Evolutionary conservation across 2,113 vertebrate genomes (phyloP).

Genomic region (Sialia sialis): DNA sequence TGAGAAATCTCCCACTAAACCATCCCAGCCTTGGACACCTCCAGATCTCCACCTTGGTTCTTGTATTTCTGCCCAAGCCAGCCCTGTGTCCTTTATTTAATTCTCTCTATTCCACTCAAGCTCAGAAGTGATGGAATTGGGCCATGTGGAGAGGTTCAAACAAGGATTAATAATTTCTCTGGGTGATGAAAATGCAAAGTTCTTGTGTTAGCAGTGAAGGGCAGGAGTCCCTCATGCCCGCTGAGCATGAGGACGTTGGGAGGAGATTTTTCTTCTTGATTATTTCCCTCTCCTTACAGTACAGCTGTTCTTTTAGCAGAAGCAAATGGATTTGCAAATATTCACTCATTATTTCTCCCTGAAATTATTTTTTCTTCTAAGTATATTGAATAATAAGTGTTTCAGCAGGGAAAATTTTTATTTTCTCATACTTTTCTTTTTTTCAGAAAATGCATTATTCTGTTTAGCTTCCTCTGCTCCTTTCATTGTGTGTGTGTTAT

Average conservation of each 20-base stretch:
- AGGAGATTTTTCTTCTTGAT: neutral
- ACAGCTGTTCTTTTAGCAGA: slow-evolving; percentile 5
- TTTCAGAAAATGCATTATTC: neutral
- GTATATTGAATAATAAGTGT: neutral
- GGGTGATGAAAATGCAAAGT: neutral
- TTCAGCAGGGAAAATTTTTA: neutral
- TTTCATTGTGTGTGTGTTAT: neutral
- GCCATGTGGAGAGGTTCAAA: neutral
- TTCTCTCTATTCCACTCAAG: neutral
- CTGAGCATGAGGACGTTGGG: neutral
- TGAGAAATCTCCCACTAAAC: neutral
- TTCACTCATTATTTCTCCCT: neutral
- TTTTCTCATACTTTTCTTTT: neutral
- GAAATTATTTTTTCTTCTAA: slow-evolving; percentile 31
- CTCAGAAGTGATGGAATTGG: neutral
- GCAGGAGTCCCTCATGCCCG: neutral
- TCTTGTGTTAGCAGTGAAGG: neutral
- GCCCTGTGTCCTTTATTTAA: neutral
- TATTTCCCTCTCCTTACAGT: neutral
- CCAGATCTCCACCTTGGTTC: neutral
- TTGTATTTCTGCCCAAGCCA: neutral
- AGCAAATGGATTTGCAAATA: slow-evolving; percentile 32
- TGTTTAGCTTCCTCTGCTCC: neutral
- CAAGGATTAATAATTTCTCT: neutral
- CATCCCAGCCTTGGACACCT: neutral